Evolutionary conservation across 2,113 vertebrate species (phyloP), one percentile per base, ranked within the genome.

Genomic region (Apeltes quadracus): DNA sequence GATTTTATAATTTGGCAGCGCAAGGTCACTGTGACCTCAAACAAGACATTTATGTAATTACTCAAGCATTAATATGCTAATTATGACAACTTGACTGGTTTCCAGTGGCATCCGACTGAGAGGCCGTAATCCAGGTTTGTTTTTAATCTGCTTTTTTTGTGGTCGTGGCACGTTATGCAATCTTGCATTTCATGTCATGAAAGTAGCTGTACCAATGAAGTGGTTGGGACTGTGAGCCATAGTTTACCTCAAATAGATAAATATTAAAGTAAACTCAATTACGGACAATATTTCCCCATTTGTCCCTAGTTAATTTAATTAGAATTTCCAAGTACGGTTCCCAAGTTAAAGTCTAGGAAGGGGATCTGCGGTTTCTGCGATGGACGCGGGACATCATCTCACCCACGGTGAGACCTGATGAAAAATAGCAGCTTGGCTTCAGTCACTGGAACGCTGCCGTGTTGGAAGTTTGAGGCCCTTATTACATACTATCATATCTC

Each of bases 401-500:
- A 71, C 55, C 75, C 69, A 59, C 1, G 0, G 8, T 22, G 22
- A 62, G 41, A 56, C 32, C 38, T 5, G 27, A 36, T 64, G 43
- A 69, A 38, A 7, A 56, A 69, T 54, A 48, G 20, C 2, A 48
- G 34, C 62, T n/a, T 74, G 18, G 10, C 63, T 59, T 82, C 32
- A 43, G 16, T 58, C 27, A 71, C 4, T 80, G 55, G 57, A 73
- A 27, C 13, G 20, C 41, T 64, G 61, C 50, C 29, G 63, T 39
- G 29, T 11, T 23, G 57, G 29, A 39, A 57, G 22, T 51, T 25
- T 32, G 9, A 63, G n/a, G 13, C 9, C 23, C 14, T 55, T 44
- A 71, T 51, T 67, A 0, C 14, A n/a, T 41, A 25, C 1, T 16
- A 0, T 79, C 88, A 76, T 93, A 76, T 92, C 77, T 91, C 84